These are phyloP conservation scores for Epicauta chinensis DNA, from an alignment of 1,140 invertebrate genomes.

Conservation along the genomic window DNA sequence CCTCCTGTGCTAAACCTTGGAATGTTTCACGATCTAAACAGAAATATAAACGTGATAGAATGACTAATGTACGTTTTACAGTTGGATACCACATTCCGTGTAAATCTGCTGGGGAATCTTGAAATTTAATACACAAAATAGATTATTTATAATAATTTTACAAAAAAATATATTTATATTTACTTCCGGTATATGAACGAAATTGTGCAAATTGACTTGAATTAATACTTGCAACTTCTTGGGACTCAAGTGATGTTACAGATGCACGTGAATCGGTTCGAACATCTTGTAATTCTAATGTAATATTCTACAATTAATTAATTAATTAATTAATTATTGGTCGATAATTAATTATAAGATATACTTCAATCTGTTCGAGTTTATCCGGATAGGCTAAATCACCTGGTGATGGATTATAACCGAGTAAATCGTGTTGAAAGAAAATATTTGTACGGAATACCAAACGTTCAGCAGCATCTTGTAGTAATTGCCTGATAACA, in stretches of 20 bases:
- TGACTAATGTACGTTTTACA: slow-evolving; percentile 88
- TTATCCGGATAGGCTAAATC: slow-evolving; percentile 98
- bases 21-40: slow-evolving; percentile 94
- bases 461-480: slow-evolving; percentile 94
- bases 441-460: slow-evolving; percentile 95
- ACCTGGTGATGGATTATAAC: slow-evolving; percentile 83
- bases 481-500: slow-evolving; percentile 79
- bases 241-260: slow-evolving; percentile 58
- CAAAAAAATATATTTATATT: not conserved
- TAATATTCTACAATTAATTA: slow-evolving; percentile 56
- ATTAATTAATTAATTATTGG: slow-evolving; percentile 2
- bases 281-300: slow-evolving; percentile 56
- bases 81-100: slow-evolving; percentile 99
- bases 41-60: slow-evolving; percentile 89
- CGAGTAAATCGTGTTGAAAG: slow-evolving; percentile 83
- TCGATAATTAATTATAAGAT: not conserved
- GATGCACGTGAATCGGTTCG: slow-evolving; percentile 62
- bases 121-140: slow-evolving; percentile 6
- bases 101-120: slow-evolving; percentile 67
- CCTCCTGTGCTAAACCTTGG: slow-evolving; percentile 93
- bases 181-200: slow-evolving; percentile 38
- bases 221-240: slow-evolving; percentile 60
- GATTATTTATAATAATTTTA: not conserved
- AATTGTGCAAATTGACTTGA: slow-evolving; percentile 30
- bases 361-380: slow-evolving; percentile 88